Conservation (phyloP, 2,113 vertebrate species). For the Vombatus ursinus region DNA sequence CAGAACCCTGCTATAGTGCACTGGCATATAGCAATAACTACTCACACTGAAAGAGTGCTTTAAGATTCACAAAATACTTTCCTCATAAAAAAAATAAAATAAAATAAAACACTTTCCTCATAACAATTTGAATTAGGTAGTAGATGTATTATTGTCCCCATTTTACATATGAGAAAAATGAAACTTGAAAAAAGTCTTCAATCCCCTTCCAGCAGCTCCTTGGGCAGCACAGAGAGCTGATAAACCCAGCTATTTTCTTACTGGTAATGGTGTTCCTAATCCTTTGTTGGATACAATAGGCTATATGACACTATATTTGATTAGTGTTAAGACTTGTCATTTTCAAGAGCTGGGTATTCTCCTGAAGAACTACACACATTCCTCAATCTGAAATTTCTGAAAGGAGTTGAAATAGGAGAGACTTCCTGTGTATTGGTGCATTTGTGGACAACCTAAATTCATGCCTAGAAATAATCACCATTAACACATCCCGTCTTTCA, state of each 20-base stretch:
- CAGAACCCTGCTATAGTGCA: neutral
- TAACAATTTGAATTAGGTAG: neutral
- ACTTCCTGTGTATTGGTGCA: neutral
- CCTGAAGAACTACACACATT: neutral
- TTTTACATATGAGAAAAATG: neutral
- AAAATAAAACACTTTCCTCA: neutral
- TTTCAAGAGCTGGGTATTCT: neutral
- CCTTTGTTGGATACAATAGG: neutral
- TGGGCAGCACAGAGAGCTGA: neutral
- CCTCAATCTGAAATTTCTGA: neutral
- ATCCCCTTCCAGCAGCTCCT: neutral
- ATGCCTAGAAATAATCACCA: neutral
- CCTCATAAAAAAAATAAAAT: neutral
- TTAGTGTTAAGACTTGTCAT: neutral
- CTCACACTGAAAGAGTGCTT: neutral
- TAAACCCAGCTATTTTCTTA: neutral
- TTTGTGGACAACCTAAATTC: neutral
- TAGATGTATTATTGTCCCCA: neutral
- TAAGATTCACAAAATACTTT: neutral
- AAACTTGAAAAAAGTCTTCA: neutral
- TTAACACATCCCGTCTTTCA: neutral
- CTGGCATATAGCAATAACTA: neutral
- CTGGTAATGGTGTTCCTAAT: neutral
- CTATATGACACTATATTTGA: neutral
- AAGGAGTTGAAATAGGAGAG: neutral